Evolutionary conservation across 2,888 invertebrate species (phyloP).

Genomic region (Torymus tubicola): DNA sequence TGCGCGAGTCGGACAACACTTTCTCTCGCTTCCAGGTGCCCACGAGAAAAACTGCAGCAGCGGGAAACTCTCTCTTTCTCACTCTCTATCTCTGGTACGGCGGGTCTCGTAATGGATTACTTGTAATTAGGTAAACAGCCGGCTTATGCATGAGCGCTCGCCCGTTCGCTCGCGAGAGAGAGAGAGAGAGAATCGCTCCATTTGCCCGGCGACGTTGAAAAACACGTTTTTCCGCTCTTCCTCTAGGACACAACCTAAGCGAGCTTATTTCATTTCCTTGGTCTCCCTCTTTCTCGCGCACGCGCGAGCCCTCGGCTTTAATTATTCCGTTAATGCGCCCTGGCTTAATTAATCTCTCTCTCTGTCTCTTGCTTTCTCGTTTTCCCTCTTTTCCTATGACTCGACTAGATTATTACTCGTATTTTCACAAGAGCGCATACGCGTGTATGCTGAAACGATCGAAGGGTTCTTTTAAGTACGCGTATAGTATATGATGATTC

Average conservation of each 20-base stretch:
- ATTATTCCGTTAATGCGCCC: constrained; percentile 30
- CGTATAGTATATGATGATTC: too few relatives aligned
- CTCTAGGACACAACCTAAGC: not conserved
- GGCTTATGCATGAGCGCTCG: constrained; percentile 33
- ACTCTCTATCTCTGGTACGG: constrained; percentile 7
- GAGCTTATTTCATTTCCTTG: constrained; percentile 25
- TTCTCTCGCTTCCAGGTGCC: not conserved
- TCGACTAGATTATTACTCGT: constrained; percentile 12
- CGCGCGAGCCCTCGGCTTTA: constrained; percentile 1
- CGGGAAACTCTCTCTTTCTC: too few relatives aligned
- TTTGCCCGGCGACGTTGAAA: constrained; percentile 32
- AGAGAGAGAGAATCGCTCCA: constrained; percentile 27
- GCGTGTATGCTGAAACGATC: not conserved
- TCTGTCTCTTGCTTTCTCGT: too few relatives aligned
- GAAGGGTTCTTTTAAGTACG: not conserved
- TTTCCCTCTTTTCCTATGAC: not conserved
- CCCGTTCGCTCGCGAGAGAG: not conserved
- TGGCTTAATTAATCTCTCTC: constrained; percentile 29
- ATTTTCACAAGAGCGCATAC: not conserved
- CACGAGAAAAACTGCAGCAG: constrained; percentile 16
- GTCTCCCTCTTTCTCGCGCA: not conserved
- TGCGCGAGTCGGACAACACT: constrained; percentile 26
- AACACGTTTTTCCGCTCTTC: constrained; percentile 15
- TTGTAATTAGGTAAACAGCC: constrained; percentile 71
- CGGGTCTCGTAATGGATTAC: constrained; percentile 69